A percentile compares a stretch with the other conserved stretches of the same genome.
Evolutionary conservation across 2,888 invertebrate genomes (phyloP).

Genomic region (Osmoderma eremita): DNA sequence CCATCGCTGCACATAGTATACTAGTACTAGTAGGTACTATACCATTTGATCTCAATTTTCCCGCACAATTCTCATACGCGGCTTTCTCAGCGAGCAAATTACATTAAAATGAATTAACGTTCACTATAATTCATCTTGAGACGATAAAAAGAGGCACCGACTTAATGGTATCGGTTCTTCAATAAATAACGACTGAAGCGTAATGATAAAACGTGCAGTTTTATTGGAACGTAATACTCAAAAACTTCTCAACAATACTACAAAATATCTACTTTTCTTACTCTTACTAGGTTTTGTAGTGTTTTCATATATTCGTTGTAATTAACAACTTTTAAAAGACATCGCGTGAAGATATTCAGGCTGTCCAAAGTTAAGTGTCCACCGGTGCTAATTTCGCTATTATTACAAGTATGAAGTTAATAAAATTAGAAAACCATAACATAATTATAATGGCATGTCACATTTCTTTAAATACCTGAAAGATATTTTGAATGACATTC

Average conservation of each 20-base stretch:
- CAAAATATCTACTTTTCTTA: conserved; percentile 7
- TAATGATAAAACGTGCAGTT: conserved; percentile 36
- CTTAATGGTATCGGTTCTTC: conserved; percentile 32
- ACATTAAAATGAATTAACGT: conserved; percentile 37
- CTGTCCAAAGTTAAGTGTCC: too few relatives aligned
- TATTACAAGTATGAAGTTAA: too few relatives aligned
- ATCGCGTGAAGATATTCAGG: too few relatives aligned
- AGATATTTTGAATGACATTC: too few relatives aligned
- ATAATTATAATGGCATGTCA: too few relatives aligned
- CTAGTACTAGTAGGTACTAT: not conserved
- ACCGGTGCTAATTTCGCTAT: too few relatives aligned
- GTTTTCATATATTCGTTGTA: too few relatives aligned
- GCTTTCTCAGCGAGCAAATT: conserved; percentile 30
- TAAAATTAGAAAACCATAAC: too few relatives aligned
- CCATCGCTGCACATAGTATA: conserved; percentile 20
- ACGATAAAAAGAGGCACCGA: conserved; percentile 34
- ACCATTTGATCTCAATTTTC: conserved; percentile 14
- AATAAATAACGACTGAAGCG: conserved; percentile 30
- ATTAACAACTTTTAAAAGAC: too few relatives aligned
- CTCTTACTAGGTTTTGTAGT: not conserved
- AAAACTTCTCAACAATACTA: not conserved
- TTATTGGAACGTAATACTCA: conserved; percentile 25
- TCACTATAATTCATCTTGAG: conserved; percentile 34
- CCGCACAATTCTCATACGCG: conserved; percentile 20
- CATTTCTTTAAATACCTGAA: too few relatives aligned